A percentile compares a stretch with the other conserved stretches of the same genome.
Conservation (phyloP, 1,140 invertebrate genomes). For the Drosophila mauritiana region DNA sequence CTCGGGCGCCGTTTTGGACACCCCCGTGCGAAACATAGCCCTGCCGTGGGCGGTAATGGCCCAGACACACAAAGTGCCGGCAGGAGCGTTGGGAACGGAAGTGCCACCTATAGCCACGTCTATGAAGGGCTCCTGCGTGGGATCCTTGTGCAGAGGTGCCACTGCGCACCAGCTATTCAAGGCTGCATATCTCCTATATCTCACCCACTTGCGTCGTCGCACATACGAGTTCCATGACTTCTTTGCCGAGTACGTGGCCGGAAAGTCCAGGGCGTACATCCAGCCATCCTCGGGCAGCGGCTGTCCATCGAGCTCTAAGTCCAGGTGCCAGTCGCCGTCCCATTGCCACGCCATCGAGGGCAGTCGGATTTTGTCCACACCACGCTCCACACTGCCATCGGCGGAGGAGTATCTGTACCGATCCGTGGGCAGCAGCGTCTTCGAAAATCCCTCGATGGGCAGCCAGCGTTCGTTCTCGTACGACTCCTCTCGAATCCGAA, state of each 20-base stretch:
- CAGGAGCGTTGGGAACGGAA: conserved; percentile 90
- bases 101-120: conserved; percentile 93
- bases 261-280: conserved; percentile 97
- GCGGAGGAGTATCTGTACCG: conserved; percentile 92
- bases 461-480: conserved; percentile 98
- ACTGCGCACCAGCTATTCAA: conserved; percentile 96
- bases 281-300: conserved; percentile 95
- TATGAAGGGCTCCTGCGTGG: conserved; percentile 90
- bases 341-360: conserved; percentile 97
- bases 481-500: conserved; percentile 94
- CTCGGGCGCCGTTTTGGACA: conserved; percentile 92
- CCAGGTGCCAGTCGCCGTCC: conserved; percentile 96
- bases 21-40: conserved; percentile 93
- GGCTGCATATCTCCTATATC: conserved; percentile 93
- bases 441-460: conserved; percentile 94
- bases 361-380: conserved; percentile 91
- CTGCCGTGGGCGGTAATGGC: conserved; percentile 95
- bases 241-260: conserved; percentile 91
- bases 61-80: conserved; percentile 93
- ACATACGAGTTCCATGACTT: conserved; percentile 97
- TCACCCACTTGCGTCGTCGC: conserved; percentile 92
- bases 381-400: conserved; percentile 91
- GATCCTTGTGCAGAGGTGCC: conserved; percentile 93
- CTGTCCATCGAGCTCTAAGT: conserved; percentile 94
- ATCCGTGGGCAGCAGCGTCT: conserved; percentile 93